Evolutionary conservation across 2,797 vertebrate genomes (phyloP).

Genomic region (Sebastes reedi): DNA sequence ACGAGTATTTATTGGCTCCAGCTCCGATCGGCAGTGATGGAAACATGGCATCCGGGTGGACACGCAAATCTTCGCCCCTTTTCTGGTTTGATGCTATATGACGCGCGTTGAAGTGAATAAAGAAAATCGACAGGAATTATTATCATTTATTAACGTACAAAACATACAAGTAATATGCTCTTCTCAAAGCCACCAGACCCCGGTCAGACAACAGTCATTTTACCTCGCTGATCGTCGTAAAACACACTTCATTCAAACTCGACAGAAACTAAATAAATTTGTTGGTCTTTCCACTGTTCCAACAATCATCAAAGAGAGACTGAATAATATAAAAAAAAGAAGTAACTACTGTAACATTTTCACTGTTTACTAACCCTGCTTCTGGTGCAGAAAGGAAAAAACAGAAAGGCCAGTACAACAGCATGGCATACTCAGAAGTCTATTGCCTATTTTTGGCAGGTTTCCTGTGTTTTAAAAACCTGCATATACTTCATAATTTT

Average conservation of each 20-base stretch:
- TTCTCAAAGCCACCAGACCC: too few relatives aligned
- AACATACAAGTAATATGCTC: too few relatives aligned
- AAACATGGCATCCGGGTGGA: too few relatives aligned
- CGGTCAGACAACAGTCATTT: neutral
- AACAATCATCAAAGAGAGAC: too few relatives aligned
- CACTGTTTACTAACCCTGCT: neutral
- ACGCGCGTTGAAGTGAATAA: too few relatives aligned
- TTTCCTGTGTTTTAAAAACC: neutral
- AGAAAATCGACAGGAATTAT: too few relatives aligned
- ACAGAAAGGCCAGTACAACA: too few relatives aligned
- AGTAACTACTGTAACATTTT: neutral
- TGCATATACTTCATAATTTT: neutral
- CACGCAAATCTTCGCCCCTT: accelerated
- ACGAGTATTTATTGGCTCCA: too few relatives aligned
- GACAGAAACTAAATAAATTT: neutral
- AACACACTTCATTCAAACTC: neutral
- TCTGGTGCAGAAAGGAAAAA: neutral
- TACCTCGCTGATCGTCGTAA: neutral
- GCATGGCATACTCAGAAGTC: accelerated
- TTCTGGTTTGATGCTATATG: neutral
- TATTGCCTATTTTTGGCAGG: too few relatives aligned
- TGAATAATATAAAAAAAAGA: neutral
- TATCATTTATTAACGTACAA: too few relatives aligned
- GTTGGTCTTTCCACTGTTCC: accelerated
- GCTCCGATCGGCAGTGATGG: too few relatives aligned